Conservation (phyloP, 2,113 vertebrate species). For the Ciconia stormi region DNA sequence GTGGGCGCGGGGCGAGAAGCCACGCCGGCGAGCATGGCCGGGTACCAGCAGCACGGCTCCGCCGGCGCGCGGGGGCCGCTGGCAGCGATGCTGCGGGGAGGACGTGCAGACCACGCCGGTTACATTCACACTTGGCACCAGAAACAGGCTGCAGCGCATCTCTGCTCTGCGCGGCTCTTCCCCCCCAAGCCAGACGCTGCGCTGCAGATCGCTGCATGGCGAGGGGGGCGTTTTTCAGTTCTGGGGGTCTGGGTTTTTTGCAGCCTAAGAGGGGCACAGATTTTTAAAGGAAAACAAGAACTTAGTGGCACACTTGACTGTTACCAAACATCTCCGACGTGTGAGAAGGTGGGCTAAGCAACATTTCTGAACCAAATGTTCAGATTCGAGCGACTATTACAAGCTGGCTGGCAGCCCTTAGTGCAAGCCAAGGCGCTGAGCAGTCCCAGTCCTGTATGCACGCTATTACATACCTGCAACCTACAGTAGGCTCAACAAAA, state of each 20-base stretch:
- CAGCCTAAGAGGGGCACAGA: rapidly evolving
- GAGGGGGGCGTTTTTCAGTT: not conserved
- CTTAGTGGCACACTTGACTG: not conserved
- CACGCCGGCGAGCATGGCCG: rapidly evolving
- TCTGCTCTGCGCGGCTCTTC: rapidly evolving
- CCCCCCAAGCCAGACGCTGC: not conserved
- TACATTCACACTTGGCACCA: not conserved
- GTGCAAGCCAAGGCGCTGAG: not conserved
- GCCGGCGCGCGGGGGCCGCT: rapidly evolving
- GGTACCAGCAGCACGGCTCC: not conserved
- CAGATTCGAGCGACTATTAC: not conserved
- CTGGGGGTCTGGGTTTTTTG: not conserved
- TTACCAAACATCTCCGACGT: rapidly evolving
- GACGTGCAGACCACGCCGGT: rapidly evolving
- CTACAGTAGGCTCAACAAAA: not conserved
- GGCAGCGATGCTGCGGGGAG: rapidly evolving
- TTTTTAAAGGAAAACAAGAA: not conserved
- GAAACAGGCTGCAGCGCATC: not conserved
- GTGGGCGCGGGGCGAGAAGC: not conserved
- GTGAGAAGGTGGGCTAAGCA: not conserved
- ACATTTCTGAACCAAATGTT: not conserved
- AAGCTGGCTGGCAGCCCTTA: not conserved
- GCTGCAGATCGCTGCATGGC: not conserved
- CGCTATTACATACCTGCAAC: not conserved
- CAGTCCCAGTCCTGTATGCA: not conserved